Evolutionary conservation across 2,888 invertebrate genomes (phyloP), one percentile per base, ranked within the genome.

Genomic region (Dorcus parallelipipedus): DNA sequence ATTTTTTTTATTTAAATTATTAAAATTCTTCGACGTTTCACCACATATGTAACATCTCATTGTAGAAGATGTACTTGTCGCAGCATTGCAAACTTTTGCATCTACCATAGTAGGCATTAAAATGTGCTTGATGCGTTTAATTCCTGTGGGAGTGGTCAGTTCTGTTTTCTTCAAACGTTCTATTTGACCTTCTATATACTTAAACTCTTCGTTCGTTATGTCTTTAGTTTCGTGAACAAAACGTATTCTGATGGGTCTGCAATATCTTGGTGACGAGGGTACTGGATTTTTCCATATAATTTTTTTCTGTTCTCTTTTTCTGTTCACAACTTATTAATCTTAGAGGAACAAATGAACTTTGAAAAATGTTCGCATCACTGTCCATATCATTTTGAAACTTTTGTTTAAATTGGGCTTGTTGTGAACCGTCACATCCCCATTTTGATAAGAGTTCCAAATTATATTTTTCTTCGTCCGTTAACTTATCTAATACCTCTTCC

Each of bases 201-300:
- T 5, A 8, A 63, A 61, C 61, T 66, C 61, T 52, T 65, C 55
- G 20, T 60, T 60, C 47, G 61, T 66, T 4, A 60, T 48, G 43
- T 66, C 61, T 48, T 26, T 57, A 40, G 62, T 58, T 65, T 66
- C 65, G 40, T 63, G 48, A 39, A 43, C 50, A 48, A 67, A 68
- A 50, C 66, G 40, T 42, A 65, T 58, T n/a, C 64, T 39, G 38
- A 69, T 68, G 14, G 64, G 67, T 49, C 66, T 49, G 49, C 67
- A 68, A 52, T 49, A 70, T n/a, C 72, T 54, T n/a, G 71, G 14
- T 14, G 14, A 71, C n/a, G n/a, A n/a, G n/a, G n/a, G n/a, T n/a
- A 58, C 61, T 54, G 69, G 70, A 52, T 70, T 71, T 60, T 71
- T 64, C 71, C 69, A 71, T 10, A 70, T 47, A 9, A 65, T 60